phyloP scores from a whole-genome alignment of 2,888 invertebrate genomes.

The Lymantria dispar region DNA sequence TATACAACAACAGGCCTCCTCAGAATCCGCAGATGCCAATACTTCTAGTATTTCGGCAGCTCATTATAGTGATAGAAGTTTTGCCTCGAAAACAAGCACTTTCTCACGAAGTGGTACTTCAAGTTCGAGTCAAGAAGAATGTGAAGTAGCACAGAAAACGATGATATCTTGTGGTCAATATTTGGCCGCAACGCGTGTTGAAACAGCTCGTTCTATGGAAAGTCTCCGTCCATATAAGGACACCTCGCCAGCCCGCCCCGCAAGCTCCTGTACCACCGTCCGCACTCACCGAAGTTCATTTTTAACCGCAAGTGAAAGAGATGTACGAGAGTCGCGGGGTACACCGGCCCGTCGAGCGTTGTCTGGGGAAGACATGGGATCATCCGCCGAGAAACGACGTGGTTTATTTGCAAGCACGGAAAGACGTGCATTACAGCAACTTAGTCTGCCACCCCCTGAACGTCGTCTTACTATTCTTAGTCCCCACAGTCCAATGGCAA shows the following conservation, averaged over 20 bases:
- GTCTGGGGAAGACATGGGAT: constrained; percentile 84
- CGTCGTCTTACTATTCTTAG: constrained; percentile 89
- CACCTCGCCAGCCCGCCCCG: constrained; percentile 78
- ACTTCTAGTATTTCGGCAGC: constrained; percentile 72
- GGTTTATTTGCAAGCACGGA: constrained; percentile 87
- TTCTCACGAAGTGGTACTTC: constrained; percentile 83
- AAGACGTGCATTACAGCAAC: constrained; percentile 84
- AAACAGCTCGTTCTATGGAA: constrained; percentile 87
- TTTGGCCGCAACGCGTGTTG: constrained; percentile 78
- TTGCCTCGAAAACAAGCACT: constrained; percentile 78
- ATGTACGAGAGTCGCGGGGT: constrained; percentile 85
- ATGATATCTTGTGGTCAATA: constrained; percentile 77
- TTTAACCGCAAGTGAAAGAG: constrained; percentile 85
- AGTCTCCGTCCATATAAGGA: constrained; percentile 84
- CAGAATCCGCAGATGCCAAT: constrained; percentile 82
- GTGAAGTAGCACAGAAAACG: constrained; percentile 76
- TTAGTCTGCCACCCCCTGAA: constrained; percentile 87
- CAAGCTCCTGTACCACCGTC: constrained; percentile 75
- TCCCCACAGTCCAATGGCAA: constrained; percentile 89
- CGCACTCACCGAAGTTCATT: constrained; percentile 84
- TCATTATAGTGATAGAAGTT: constrained; percentile 73
- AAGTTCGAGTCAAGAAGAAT: constrained; percentile 87
- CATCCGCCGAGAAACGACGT: constrained; percentile 85
- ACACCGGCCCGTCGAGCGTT: constrained; percentile 84
- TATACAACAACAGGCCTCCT: constrained; percentile 74